phyloP scores from a whole-genome alignment of 2,888 invertebrate genomes.

The Noctua janthe region DNA sequence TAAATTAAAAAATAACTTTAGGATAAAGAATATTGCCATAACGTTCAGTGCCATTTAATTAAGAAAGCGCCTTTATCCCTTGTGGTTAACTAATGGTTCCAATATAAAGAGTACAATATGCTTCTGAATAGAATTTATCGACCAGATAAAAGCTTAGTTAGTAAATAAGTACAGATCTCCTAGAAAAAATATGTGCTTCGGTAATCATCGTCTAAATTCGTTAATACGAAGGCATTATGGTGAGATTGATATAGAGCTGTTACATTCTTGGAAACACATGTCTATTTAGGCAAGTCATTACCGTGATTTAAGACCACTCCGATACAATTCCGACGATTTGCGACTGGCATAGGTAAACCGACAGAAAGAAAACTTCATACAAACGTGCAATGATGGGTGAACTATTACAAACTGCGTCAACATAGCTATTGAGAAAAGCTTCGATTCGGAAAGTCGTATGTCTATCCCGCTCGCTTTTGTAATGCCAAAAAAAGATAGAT shows the following conservation, averaged over 20 bases:
- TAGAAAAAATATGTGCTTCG: conserved; percentile 1
- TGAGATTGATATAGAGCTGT: background rate
- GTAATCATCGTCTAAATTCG: background rate
- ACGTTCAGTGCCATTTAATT: conserved; percentile 10
- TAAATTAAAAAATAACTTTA: conserved; percentile 9
- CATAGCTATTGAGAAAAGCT: too few relatives aligned
- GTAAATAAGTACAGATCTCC: conserved; percentile 4
- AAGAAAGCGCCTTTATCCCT: conserved; percentile 20
- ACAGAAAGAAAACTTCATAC: background rate
- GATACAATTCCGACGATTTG: too few relatives aligned
- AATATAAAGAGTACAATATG: conserved; percentile 40
- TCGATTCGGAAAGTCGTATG: too few relatives aligned
- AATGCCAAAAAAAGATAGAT: too few relatives aligned
- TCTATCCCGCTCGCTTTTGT: too few relatives aligned
- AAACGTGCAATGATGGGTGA: background rate
- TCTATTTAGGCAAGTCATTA: background rate
- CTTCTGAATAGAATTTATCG: conserved; percentile 5
- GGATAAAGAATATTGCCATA: conserved; percentile 1
- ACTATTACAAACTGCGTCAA: background rate
- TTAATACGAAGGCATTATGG: background rate
- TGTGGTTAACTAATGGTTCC: conserved; percentile 15
- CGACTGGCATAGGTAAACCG: background rate
- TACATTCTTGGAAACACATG: background rate
- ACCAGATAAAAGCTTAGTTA: conserved; percentile 13
- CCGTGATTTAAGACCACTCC: too few relatives aligned